Evolutionary conservation across 1,140 invertebrate genomes (phyloP).

Genomic region (Bombus turneri): DNA sequence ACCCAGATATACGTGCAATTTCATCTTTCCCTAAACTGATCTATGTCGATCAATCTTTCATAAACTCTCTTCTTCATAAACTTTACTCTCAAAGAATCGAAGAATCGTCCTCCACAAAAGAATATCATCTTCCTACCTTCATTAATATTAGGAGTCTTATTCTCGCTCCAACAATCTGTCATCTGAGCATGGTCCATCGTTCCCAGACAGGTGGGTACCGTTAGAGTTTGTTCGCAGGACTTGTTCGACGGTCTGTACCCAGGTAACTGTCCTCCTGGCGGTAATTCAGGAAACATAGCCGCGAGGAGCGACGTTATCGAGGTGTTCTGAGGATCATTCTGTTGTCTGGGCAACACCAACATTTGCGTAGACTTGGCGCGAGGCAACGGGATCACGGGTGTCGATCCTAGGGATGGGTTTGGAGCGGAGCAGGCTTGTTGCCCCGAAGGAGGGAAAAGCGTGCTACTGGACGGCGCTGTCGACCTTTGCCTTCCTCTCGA

Average conservation of each 20-base stretch:
- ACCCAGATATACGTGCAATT: too few species aligned
- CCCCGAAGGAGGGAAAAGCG: constrained; percentile 70
- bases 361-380: constrained; percentile 80
- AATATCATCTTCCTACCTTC: constrained; percentile 60
- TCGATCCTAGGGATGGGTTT: constrained; percentile 75
- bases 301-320: constrained; percentile 79
- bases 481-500: constrained; percentile 76
- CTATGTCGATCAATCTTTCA: too few species aligned
- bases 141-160: constrained; percentile 56
- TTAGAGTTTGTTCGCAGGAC: constrained; percentile 68
- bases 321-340: constrained; percentile 66
- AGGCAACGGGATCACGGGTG: constrained; percentile 75
- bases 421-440: constrained; percentile 78
- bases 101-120: too few species aligned
- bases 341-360: constrained; percentile 69
- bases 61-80: too few species aligned
- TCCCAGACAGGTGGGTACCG: constrained; percentile 71
- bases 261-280: constrained; percentile 74
- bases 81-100: too few species aligned
- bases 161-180: constrained; percentile 71
- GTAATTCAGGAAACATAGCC: constrained; percentile 79
- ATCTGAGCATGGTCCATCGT: constrained; percentile 73
- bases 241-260: constrained; percentile 73
- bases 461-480: constrained; percentile 74
- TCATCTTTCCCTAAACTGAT: too few species aligned